These are phyloP conservation scores for Cantharis flavilabris DNA, from an alignment of 2,888 invertebrate species.

Conservation along the genomic window DNA sequence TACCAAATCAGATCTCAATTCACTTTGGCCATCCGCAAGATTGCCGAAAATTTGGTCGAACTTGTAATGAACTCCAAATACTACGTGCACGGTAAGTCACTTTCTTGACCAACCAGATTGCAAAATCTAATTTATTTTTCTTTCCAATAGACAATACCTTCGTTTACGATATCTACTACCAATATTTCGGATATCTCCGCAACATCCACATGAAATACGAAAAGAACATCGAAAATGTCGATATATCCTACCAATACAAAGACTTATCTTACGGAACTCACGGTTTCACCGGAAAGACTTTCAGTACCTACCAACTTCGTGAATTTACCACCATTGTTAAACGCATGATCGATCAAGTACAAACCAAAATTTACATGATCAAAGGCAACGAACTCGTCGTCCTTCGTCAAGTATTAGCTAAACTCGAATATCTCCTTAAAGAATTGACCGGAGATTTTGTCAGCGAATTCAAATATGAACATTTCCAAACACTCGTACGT, in stretches of 20 bases:
- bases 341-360: background rate
- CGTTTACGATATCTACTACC: conserved; percentile 2
- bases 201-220: background rate
- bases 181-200: conserved; percentile 7
- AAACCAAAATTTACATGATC: background rate
- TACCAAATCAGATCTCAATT: conserved; percentile 6
- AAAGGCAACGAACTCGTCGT: background rate
- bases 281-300: background rate
- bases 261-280: background rate
- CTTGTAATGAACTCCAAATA: background rate
- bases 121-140: background rate
- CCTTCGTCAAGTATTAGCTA: background rate
- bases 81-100: background rate
- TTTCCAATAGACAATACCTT: background rate
- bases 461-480: background rate
- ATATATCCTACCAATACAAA: background rate
- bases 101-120: background rate
- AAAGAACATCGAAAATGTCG: background rate
- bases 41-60: background rate
- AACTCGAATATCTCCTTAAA: background rate
- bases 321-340: background rate
- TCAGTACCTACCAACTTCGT: background rate
- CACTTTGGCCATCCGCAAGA: background rate
- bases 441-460: background rate
- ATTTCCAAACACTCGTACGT: background rate